Conservation (phyloP, 2,113 vertebrate species). For the Onychorhynchus coronatus region DNA sequence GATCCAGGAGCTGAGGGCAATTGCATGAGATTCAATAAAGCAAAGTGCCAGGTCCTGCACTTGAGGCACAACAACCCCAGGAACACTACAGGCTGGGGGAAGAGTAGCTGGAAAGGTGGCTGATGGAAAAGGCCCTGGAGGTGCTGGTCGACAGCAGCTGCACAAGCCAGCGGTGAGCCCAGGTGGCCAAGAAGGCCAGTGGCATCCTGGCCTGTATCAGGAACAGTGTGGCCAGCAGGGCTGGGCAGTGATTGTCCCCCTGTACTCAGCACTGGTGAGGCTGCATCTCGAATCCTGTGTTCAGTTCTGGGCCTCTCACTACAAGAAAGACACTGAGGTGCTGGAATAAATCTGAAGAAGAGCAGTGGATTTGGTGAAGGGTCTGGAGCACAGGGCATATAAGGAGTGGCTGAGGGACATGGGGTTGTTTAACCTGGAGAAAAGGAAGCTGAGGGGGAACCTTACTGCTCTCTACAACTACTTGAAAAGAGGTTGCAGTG, state of each 20-base stretch:
- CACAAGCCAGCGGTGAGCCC: neutral
- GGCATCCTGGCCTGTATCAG: neutral
- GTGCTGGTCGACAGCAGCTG: neutral
- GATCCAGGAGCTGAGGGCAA: fast-evolving
- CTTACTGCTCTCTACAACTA: neutral
- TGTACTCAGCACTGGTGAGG: neutral
- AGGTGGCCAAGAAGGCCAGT: neutral
- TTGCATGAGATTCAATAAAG: neutral
- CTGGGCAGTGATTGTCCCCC: neutral
- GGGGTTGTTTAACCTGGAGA: neutral
- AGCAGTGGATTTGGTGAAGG: neutral
- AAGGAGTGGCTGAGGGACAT: neutral
- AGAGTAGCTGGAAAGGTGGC: neutral
- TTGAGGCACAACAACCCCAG: neutral
- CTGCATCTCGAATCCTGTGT: neutral
- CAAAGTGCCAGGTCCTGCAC: neutral
- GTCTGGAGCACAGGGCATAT: neutral
- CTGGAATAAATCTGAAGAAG: neutral
- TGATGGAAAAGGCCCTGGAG: neutral
- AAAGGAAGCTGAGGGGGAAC: neutral
- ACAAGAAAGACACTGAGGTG: neutral
- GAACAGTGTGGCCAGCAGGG: neutral
- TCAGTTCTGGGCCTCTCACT: neutral
- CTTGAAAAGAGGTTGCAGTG: neutral
- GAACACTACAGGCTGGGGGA: neutral